Percentiles rank a stretch among this genome's conserved stretches.
Conservation (phyloP, 2,113 vertebrate species). For the Etia nguti region DNA sequence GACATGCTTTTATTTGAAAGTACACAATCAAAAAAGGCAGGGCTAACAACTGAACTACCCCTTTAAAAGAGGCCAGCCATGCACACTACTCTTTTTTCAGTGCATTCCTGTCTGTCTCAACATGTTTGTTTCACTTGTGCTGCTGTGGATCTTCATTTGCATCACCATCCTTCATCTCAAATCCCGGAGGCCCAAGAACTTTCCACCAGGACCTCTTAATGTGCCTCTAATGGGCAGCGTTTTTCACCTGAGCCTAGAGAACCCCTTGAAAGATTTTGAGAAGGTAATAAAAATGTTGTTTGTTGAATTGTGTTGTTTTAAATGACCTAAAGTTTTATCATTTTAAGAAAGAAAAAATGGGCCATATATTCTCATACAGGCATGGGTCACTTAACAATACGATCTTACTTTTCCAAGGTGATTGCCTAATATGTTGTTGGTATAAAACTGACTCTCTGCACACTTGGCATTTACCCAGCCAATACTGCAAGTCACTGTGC, state of each 20-base stretch:
- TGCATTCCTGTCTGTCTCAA: not conserved
- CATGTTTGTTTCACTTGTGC: constrained; percentile 50
- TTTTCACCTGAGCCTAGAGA: constrained; percentile 47
- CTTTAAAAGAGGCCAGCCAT: not conserved
- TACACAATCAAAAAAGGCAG: too few relatives aligned
- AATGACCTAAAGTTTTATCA: not conserved
- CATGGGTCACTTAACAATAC: not conserved
- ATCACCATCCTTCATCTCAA: constrained; percentile 28
- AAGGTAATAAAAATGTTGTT: constrained; percentile 32
- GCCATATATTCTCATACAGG: not conserved
- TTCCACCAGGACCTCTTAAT: constrained; percentile 62
- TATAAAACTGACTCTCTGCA: not conserved
- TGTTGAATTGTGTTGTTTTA: not conserved
- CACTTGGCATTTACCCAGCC: not conserved
- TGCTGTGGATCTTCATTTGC: constrained; percentile 40
- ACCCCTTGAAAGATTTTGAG: constrained; percentile 64
- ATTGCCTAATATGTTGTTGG: not conserved
- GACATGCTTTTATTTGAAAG: too few relatives aligned
- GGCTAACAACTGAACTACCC: too few relatives aligned
- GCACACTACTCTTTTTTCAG: too few relatives aligned
- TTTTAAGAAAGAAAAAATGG: not conserved
- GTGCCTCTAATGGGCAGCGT: constrained; percentile 67
- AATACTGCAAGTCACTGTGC: not conserved
- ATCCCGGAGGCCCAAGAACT: constrained; percentile 61
- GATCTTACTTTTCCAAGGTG: not conserved